These are phyloP conservation scores for Phrynocephalus vlangalii DNA, from an alignment of 2,797 vertebrate genomes.

Conservation along the genomic window DNA sequence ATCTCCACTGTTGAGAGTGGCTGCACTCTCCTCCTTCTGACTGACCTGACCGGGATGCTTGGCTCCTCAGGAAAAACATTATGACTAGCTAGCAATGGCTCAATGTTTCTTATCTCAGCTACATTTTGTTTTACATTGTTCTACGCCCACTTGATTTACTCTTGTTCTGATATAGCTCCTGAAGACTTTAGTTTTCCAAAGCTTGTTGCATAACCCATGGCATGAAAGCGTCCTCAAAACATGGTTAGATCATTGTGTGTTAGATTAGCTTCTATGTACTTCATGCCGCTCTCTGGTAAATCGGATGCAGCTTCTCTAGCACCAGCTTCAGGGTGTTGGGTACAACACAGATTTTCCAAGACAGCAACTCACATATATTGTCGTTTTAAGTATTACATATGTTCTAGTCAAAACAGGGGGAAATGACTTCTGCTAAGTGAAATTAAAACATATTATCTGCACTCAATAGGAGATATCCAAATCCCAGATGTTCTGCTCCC, in stretches of 20 bases:
- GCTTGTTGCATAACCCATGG: no score
- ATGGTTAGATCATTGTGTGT: not conserved
- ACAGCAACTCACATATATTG: not conserved
- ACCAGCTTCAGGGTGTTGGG: not conserved
- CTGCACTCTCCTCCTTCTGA: not conserved
- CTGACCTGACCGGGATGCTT: not conserved
- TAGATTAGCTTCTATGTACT: not conserved
- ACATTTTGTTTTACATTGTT: constrained; percentile 11
- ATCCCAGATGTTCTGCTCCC: not conserved
- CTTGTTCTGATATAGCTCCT: not conserved
- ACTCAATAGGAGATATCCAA: not conserved
- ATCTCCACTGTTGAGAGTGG: not conserved
- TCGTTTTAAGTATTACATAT: not conserved
- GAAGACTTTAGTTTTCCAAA: not conserved
- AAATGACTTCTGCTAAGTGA: no score
- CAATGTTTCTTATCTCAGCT: not conserved
- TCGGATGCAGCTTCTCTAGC: not conserved
- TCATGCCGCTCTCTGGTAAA: not conserved
- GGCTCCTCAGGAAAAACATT: not conserved
- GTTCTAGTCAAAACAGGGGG: not conserved
- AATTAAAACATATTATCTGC: not conserved
- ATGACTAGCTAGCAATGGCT: not conserved
- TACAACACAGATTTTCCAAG: not conserved
- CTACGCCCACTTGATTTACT: not conserved
- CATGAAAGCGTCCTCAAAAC: not conserved